Evolutionary conservation across 1,140 invertebrate species (phyloP), one percentile per base, ranked within the genome.

Genomic region (Macrobrachium nipponense): DNA sequence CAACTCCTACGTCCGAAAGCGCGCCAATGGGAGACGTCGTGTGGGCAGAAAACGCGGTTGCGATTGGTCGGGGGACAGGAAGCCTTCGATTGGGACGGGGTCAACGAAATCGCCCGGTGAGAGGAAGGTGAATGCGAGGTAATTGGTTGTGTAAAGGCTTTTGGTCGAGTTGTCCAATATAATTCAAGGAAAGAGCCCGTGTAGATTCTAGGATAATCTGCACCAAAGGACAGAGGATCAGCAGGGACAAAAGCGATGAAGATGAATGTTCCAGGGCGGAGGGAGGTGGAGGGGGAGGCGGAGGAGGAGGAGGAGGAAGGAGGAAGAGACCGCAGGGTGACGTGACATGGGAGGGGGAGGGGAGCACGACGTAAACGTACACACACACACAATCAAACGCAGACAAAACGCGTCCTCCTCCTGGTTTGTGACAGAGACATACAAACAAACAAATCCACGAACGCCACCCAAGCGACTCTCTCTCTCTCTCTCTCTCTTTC

Each of bases 141-240:
- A 85, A 85, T 85, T 85, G 82, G 82, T 78, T 66, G 82, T 70
- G 82, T 85, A 70, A 78, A 78, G 73, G 61, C 82, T 78, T 85
- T 70, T 78, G 62, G 82, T 78, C 17, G 75, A 61, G 82, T 78
- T 85, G 82, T 77, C 82, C 82, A 85, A 85, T 85, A 85, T 85
- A 85, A 85, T 85, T 85, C 78, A 70, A 85, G 82, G 82, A 84
- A 84, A 85, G 82, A 85, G 68, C 61, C 60, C 75, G 79, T 78
- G 82, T 78, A 77, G 76, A 78, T 78, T 78, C 76, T 59, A 58
- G 82, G 82, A 85, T 85, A 85, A 85, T 85, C 82, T 78, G 17
- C 82, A 36, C 76, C 75, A 78, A 78, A 78, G 75, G 82, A 36
- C 44, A 73, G 58, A 44, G 43, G 18, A 51, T 51, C 51, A 51